Evolutionary conservation across 2,888 invertebrate species (phyloP), one percentile per base, ranked within the genome.

Genomic region (Anarsia innoxiella): DNA sequence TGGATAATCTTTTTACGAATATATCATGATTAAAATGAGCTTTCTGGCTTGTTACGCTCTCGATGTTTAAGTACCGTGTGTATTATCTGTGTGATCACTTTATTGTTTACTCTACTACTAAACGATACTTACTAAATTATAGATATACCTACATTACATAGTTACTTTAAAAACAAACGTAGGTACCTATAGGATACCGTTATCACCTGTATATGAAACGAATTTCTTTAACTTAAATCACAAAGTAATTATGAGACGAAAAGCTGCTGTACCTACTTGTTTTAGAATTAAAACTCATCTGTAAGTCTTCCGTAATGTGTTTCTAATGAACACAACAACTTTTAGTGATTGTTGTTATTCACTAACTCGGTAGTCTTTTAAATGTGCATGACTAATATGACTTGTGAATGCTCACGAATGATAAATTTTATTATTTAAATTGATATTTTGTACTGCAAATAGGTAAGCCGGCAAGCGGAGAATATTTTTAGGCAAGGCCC

Each of bases 401-500:
- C 56, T 58, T 64, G 65, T 58, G 57, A 5, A 58, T 64, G 59
- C 56, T 58, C 56, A 59, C 49, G 56, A 58, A 66, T 69, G 70
- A 77, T 75, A 74, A 70, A 77, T 76, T 57, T 65, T 62, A 67
- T 72, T 72, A 69, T 71, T 70, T 63, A 66, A 69, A 69, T 73
- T 62, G 58, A 60, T n/a, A n/a, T n/a, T n/a, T n/a, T n/a, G n/a
- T 65, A 65, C 64, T 62, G 55, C 54, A 63, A 70, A 74, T 73
- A 69, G 60, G 40, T 36, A 51, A 64, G 59, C 52, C 53, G 56
- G 47, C 50, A 53, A 49, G 41, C 54, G 49, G 36, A 45, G 62
- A 49, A 62, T 79, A 77, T 78, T 76, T 77, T 77, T 77, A 69
- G 73, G 69, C 66, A 62, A 66, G n/a, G n/a, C n/a, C n/a, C 57